Percentiles rank a stretch among this genome's conserved stretches.
Evolutionary conservation across 2,888 invertebrate species (phyloP).

Genomic region (Pachymerium ferrugineum): DNA sequence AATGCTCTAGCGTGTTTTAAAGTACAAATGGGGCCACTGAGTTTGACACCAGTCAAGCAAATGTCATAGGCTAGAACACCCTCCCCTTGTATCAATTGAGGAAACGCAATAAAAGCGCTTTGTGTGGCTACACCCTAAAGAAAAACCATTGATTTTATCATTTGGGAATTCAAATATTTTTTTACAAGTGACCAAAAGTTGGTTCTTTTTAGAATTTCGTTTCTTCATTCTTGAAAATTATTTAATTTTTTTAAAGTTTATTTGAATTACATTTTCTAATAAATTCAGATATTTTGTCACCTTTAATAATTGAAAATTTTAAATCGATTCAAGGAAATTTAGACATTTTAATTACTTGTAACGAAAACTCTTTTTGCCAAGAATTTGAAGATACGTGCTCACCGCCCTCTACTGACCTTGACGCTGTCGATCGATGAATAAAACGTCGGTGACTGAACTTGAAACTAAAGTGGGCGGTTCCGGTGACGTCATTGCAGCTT

Average conservation of each 20-base stretch:
- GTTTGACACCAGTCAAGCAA: not conserved
- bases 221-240: no score
- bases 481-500: not conserved
- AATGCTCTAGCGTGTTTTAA: not conserved
- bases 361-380: no score
- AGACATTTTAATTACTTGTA: no score
- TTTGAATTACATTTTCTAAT: no score
- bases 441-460: constrained; percentile 4
- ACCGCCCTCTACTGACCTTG: constrained; percentile 7
- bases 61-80: not conserved
- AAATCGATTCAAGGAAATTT: no score
- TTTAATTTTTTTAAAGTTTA: no score
- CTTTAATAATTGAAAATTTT: no score
- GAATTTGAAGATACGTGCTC: not conserved
- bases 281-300: no score
- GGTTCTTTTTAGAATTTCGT: no score
- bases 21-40: not conserved
- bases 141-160: not conserved
- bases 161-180: no score
- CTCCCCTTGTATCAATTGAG: not conserved
- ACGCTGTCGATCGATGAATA: not conserved
- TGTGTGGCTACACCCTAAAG: not conserved
- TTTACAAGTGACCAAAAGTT: no score
- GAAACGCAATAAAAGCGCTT: not conserved
- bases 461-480: no score